Evolutionary conservation across 2,888 invertebrate genomes (phyloP).

Genomic region (Pilophorus perplexus): DNA sequence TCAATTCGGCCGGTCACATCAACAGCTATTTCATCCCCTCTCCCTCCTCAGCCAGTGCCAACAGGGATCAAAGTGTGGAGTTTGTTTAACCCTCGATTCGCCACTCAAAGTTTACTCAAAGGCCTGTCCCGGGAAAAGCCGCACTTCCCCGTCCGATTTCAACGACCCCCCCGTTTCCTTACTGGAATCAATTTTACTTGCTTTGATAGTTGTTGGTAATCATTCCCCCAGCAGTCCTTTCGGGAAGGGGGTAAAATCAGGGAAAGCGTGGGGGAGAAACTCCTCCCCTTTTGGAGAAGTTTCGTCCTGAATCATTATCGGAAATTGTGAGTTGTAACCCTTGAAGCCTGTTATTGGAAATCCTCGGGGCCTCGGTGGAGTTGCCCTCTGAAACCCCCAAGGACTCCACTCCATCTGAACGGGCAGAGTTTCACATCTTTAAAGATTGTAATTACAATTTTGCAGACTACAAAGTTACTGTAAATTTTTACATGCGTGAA

Average conservation of each 20-base stretch:
- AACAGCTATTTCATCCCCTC: slow-evolving; percentile 34
- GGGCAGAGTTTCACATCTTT: too few species aligned
- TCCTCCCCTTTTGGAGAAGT: too few species aligned
- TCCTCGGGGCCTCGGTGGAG: too few species aligned
- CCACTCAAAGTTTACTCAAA: slow-evolving; percentile 39
- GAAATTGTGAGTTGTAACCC: slow-evolving; percentile 18
- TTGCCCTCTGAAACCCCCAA: too few species aligned
- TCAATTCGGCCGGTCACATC: slow-evolving; percentile 32
- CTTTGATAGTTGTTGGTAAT: slow-evolving; percentile 25
- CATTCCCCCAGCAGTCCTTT: slow-evolving; percentile 8
- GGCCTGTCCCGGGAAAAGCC: slow-evolving; percentile 20
- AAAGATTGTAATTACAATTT: too few species aligned
- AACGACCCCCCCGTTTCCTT: background rate
- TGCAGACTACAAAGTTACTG: too few species aligned
- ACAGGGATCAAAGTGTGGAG: slow-evolving; percentile 38
- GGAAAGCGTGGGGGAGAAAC: too few species aligned
- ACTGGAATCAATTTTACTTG: slow-evolving; percentile 24
- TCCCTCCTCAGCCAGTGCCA: too few species aligned
- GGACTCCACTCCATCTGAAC: too few species aligned
- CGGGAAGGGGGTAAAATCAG: background rate
- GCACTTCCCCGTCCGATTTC: background rate
- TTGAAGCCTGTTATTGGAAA: slow-evolving; percentile 12
- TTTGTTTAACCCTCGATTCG: slow-evolving; percentile 40
- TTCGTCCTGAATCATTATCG: slow-evolving; percentile 13
- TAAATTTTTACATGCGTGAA: too few species aligned